These are phyloP conservation scores for Pongo pygmaeus DNA, from an alignment of 2,113 vertebrate species.

Conservation along the genomic window DNA sequence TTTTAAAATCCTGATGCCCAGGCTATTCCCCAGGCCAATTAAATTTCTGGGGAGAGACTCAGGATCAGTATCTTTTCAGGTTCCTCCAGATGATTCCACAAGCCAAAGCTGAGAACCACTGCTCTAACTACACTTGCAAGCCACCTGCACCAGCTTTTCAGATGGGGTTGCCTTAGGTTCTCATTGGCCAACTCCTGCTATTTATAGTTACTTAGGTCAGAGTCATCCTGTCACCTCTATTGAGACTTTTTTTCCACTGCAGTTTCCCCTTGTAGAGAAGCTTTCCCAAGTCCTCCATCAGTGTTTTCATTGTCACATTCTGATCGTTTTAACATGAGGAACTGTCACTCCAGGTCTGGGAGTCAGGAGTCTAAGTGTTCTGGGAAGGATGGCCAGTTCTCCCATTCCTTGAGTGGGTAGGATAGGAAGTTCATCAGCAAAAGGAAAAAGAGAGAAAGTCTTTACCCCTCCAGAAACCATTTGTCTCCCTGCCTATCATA, in stretches of 20 bases:
- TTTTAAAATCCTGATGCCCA: neutral
- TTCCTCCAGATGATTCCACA: neutral
- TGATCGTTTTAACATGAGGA: neutral
- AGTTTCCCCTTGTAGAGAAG: neutral
- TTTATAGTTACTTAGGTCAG: neutral
- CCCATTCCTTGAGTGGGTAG: neutral
- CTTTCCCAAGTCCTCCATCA: neutral
- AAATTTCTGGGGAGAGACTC: neutral
- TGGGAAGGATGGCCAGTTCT: neutral
- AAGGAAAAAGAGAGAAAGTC: neutral
- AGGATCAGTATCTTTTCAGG: neutral
- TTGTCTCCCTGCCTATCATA: neutral
- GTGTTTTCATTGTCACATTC: neutral
- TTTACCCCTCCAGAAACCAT: neutral
- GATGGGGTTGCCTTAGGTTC: fast-evolving
- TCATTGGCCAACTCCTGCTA: fast-evolving
- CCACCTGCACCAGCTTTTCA: neutral
- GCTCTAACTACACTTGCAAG: neutral
- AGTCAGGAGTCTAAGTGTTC: neutral
- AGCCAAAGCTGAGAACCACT: neutral
- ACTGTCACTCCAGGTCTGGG: neutral
- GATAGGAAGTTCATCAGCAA: neutral
- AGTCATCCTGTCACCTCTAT: neutral
- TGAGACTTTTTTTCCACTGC: neutral
- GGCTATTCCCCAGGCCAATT: neutral